These are phyloP conservation scores for Ctenopoma multispine DNA, from an alignment of 2,797 vertebrate species.

Conservation along the genomic window DNA sequence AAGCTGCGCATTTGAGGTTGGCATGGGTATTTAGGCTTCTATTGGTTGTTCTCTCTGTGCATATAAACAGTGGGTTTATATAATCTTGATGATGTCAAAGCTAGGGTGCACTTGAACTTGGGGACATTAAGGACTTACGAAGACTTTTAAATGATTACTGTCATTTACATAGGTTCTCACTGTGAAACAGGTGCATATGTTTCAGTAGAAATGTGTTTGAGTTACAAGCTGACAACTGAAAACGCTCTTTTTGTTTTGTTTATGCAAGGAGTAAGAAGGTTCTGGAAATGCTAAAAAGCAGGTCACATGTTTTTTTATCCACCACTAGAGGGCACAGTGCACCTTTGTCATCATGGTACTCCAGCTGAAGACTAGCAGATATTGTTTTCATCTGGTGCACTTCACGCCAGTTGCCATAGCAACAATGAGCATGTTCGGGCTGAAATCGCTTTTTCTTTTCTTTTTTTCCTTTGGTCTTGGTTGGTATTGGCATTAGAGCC, in stretches of 20 bases:
- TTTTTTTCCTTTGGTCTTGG: conserved; percentile 30
- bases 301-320: conserved; percentile 67
- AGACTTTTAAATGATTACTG: conserved; percentile 7
- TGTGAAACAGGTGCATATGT: conserved; percentile 2
- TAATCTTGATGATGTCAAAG: conserved; percentile 63
- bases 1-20: conserved; percentile 44
- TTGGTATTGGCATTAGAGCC: conserved; percentile 63
- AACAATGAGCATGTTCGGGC: conserved; percentile 69
- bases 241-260: conserved; percentile 52
- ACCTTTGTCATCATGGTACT: conserved; percentile 44
- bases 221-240: neutral
- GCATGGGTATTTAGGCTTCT: conserved; percentile 40
- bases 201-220: neutral
- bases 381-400: conserved; percentile 63
- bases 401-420: conserved; percentile 78
- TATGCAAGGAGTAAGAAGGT: conserved; percentile 70
- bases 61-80: conserved; percentile 61
- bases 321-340: conserved; percentile 74
- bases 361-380: conserved; percentile 39
- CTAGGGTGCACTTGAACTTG: conserved; percentile 53
- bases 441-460: conserved; percentile 30
- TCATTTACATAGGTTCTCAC: neutral
- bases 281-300: conserved; percentile 81
- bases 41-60: conserved; percentile 41
- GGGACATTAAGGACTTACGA: conserved; percentile 25